Conservation (phyloP, 30 jellyfish, hydroid and myxozoan species). For the Hydractinia echinata region DNA sequence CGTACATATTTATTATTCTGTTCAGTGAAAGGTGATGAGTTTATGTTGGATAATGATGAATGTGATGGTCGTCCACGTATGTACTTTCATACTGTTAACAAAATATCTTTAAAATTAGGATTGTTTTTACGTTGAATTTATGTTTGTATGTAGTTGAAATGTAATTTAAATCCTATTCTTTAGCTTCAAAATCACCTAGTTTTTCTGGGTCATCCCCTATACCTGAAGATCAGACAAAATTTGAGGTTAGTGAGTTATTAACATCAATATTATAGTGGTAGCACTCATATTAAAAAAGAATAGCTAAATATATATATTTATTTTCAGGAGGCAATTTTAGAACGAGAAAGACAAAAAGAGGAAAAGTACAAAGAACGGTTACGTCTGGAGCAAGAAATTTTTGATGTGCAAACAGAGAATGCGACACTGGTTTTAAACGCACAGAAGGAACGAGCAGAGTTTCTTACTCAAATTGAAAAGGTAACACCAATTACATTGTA, state of each 20-base stretch:
- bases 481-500: neutral
- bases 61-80: neutral
- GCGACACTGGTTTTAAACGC: neutral
- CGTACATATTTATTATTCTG: neutral
- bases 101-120: no score
- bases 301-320: no score
- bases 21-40: slow-evolving; percentile 14
- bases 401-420: slow-evolving; percentile 5
- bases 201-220: no score
- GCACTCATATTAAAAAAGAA: no score
- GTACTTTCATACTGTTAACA: no score
- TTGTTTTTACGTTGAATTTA: no score
- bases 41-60: slow-evolving; percentile 5
- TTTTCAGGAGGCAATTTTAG: slow-evolving; percentile 5
- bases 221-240: no score
- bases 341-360: slow-evolving; percentile 10
- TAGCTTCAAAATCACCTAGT: no score
- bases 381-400: slow-evolving; percentile 11
- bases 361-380: neutral
- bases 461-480: slow-evolving; percentile 8
- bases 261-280: no score
- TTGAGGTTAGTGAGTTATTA: no score
- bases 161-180: no score
- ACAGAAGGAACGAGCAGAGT: neutral
- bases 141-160: no score